Evolutionary conservation across 2,888 invertebrate species (phyloP).

Genomic region (Neoascia interrupta): DNA sequence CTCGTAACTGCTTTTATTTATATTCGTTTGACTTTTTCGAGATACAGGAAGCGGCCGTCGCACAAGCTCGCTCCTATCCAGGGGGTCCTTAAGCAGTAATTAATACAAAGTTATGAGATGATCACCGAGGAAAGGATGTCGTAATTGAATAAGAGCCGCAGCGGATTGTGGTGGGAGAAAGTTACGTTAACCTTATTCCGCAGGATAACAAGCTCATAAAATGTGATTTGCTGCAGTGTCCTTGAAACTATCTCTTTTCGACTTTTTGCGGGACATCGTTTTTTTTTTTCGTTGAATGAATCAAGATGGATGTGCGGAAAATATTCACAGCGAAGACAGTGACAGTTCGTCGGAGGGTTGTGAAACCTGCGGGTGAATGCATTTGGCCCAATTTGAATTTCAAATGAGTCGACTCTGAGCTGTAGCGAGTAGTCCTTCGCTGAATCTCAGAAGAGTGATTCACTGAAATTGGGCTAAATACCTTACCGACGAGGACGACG

Average conservation of each 20-base stretch:
- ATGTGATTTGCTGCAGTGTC: slow-evolving; percentile 61
- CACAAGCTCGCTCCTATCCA: slow-evolving; percentile 26
- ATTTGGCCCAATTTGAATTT: slow-evolving; percentile 66
- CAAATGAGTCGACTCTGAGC: slow-evolving; percentile 53
- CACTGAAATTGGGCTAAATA: slow-evolving; percentile 32
- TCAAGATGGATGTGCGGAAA: slow-evolving; percentile 32
- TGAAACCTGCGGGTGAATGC: slow-evolving; percentile 63
- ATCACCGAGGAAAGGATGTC: slow-evolving; percentile 38
- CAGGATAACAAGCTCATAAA: slow-evolving; percentile 66
- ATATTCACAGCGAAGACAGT: slow-evolving; percentile 28
- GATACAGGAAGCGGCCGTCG: slow-evolving; percentile 3
- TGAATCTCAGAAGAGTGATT: background rate
- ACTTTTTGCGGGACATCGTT: background rate
- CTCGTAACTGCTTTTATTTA: slow-evolving; percentile 40
- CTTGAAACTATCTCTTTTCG: slow-evolving; percentile 50
- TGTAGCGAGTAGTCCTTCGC: slow-evolving; percentile 10
- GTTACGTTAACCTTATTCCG: slow-evolving; percentile 55
- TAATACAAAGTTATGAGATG: slow-evolving; percentile 62
- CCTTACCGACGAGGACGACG: background rate
- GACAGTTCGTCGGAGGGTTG: slow-evolving; percentile 30
- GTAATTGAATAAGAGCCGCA: slow-evolving; percentile 56
- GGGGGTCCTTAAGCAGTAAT: slow-evolving; percentile 56
- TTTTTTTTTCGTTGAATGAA: slow-evolving; percentile 8
- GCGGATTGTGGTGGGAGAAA: slow-evolving; percentile 27
- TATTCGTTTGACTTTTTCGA: slow-evolving; percentile 36